These are phyloP conservation scores for Echinometra lucunter DNA, from an alignment of 53 echinoderm and acorn worm genomes.

Conservation along the genomic window DNA sequence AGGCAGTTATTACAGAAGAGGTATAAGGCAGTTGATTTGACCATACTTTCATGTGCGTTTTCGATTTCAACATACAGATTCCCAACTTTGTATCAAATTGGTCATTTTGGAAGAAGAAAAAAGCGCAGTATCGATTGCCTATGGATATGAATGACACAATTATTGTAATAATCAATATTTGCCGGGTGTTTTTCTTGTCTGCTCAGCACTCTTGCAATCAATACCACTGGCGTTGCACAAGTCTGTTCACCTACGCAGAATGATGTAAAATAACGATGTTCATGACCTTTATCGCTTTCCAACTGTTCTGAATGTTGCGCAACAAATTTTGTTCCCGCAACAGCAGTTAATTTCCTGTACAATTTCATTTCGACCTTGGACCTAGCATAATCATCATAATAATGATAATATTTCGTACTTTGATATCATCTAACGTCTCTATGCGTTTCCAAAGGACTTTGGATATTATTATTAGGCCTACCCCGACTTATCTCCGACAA, in stretches of 20 bases:
- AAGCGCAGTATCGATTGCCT: neutral
- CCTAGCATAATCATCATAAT: no score
- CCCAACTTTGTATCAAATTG: neutral
- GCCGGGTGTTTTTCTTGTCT: neutral
- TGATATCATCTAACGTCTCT: no score
- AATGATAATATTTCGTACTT: no score
- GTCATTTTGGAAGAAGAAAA: neutral
- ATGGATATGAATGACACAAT: constrained; percentile 7
- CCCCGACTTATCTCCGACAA: no score
- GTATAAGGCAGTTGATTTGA: neutral
- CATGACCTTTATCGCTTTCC: neutral
- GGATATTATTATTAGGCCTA: no score
- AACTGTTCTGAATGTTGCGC: no score
- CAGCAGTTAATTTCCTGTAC: no score
- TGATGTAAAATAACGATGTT: neutral
- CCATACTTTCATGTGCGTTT: neutral
- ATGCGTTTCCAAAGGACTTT: no score
- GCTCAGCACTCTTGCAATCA: neutral
- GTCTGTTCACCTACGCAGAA: neutral
- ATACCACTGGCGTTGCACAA: neutral
- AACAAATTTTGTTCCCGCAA: no score
- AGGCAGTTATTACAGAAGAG: neutral
- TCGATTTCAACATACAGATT: neutral
- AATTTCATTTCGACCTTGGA: no score
- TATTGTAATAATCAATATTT: neutral